Conservation (phyloP, 2,797 vertebrate genomes). For the Myoxocephalus aenaeus region DNA sequence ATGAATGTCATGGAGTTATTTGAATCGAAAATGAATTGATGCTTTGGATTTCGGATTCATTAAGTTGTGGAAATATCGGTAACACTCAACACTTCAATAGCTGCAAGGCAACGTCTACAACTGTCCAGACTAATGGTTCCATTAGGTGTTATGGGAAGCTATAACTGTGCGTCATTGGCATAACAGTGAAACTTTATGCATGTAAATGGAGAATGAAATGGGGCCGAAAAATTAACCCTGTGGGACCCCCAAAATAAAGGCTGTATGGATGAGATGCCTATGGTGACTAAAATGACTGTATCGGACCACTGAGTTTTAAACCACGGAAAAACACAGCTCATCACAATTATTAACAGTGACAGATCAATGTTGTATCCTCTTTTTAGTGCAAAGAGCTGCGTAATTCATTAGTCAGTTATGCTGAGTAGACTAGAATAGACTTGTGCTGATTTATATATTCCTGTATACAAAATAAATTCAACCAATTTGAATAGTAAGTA, state of each 20-base stretch:
- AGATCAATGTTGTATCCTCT: conserved; percentile 21
- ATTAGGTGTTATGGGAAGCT: conserved; percentile 59
- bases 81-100: conserved; percentile 45
- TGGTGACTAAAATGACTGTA: conserved; percentile 21
- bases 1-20: conserved; percentile 13
- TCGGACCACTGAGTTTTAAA: conserved; percentile 27
- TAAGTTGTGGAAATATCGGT: conserved; percentile 30
- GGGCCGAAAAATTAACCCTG: conserved; percentile 50
- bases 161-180: conserved; percentile 52
- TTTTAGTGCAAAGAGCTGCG: conserved; percentile 31
- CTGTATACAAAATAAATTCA: neutral
- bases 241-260: conserved; percentile 42
- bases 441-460: conserved; percentile 9
- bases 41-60: conserved; percentile 25
- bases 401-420: conserved; percentile 31
- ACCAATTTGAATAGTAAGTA: neutral
- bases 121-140: conserved; percentile 50
- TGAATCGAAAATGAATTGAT: conserved; percentile 9
- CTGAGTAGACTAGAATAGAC: conserved; percentile 23
- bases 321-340: conserved; percentile 4
- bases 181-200: conserved; percentile 59
- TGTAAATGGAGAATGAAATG: conserved; percentile 58
- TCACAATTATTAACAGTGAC: conserved; percentile 42
- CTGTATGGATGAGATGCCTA: neutral
- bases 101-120: conserved; percentile 48